Evolutionary conservation across 2,113 vertebrate species (phyloP).

Genomic region (Halcyon malimbica): DNA sequence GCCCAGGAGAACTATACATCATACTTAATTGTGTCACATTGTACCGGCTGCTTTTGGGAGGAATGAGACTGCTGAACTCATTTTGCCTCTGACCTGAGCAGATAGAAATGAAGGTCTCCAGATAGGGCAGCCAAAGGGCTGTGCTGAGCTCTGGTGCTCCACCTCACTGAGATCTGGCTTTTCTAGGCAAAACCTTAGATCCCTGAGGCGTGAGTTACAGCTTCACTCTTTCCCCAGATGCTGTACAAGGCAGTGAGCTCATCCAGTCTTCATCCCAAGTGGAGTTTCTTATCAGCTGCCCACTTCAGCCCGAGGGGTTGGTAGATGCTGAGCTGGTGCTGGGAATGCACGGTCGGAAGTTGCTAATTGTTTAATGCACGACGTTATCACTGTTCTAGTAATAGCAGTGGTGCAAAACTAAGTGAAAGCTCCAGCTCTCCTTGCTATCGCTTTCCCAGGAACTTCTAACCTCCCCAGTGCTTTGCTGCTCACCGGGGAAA

Average conservation of each 20-base stretch:
- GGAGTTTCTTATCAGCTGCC: conserved; percentile 8
- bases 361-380: conserved; percentile 23
- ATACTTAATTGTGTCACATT: neutral
- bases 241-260: neutral
- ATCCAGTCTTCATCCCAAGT: neutral
- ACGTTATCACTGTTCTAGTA: conserved; percentile 35
- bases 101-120: neutral
- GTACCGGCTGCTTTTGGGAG: neutral
- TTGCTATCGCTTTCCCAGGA: neutral
- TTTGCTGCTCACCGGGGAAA: neutral
- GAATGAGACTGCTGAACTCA: neutral
- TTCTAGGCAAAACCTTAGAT: neutral
- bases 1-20: neutral
- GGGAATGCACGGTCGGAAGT: neutral
- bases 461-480: neutral
- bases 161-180: neutral
- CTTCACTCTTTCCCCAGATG: neutral
- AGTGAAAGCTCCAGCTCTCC: neutral
- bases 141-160: neutral
- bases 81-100: conserved; percentile 25
- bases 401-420: neutral
- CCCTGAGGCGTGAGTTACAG: rapidly evolving
- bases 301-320: neutral
- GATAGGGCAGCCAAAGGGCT: neutral
- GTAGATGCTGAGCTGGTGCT: conserved; percentile 1